Base-by-base conservation (phyloP, 92 coral and sea anemone species). In the Actinostola sp. region DNA sequence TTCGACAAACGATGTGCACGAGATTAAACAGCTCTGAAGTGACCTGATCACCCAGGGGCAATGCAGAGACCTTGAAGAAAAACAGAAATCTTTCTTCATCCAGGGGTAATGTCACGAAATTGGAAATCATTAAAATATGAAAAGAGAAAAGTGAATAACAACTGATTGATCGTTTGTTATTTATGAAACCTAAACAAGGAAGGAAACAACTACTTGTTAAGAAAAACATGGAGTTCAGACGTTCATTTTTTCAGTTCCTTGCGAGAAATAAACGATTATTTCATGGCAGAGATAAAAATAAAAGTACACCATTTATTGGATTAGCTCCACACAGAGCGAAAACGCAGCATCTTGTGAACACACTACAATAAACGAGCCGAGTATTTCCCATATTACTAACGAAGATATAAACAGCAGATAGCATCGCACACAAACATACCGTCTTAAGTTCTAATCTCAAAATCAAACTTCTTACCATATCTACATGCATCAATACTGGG, bases 401-500 rank as follows among this genome's bases (percentile, higher is more conserved):
- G 54, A 36, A 41, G 39, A 24, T 64, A 42, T 41, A 64, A 64
- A 64, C 54, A 64, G 54, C 70, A 41, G 53, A 39, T 39, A 64
- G 48, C 35, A 42, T 13, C 33, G 36, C 17, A 45, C 14, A 7
- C 45, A 64, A 14, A 64, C 38, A 64, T 24, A 64, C 70, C 70
- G 70, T 64, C 70, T 64, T 64, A 64, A 42, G 36, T 41, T 64
- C 19, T 64, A 64, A 64, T 64, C 70, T 64, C 23, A 24, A 64
- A 64, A 64, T 64, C 70, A 64, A 42, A 64, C 70, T 34, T 64
- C 70, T 64, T 64, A 36, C 24, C n/a, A 26, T 64, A 64, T 64
- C 70, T 64, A 11, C 54, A 39, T 24, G 70, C 32, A 64, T 64
- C 70, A 64, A 64, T 64, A 64, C 70, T 26, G 70, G 70, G 70